These are phyloP conservation scores for Pandemis heparana DNA, from an alignment of 2,888 invertebrate species.

Conservation along the genomic window DNA sequence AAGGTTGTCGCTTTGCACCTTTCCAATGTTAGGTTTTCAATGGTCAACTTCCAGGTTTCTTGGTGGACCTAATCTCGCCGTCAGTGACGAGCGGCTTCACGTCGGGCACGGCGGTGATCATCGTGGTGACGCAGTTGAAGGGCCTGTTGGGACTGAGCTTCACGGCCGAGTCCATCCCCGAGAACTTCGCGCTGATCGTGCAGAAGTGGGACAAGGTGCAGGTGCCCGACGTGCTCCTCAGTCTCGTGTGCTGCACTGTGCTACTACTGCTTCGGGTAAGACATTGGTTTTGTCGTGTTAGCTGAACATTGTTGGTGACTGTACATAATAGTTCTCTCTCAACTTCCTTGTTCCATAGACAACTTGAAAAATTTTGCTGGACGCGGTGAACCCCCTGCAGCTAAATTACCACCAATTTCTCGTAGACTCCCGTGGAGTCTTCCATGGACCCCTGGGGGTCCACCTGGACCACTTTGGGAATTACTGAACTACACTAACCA, in stretches of 20 bases:
- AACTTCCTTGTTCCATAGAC: too few species aligned
- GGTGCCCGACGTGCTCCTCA: slow-evolving; percentile 88
- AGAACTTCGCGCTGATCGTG: slow-evolving; percentile 83
- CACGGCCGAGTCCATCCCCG: slow-evolving; percentile 88
- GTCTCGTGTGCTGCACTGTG: slow-evolving; percentile 87
- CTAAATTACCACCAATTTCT: too few species aligned
- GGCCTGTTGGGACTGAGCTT: slow-evolving; percentile 90
- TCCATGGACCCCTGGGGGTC: too few species aligned
- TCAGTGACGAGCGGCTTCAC: slow-evolving; percentile 95
- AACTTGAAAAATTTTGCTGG: too few species aligned
- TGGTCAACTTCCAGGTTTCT: slow-evolving; percentile 87
- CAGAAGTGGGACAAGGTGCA: slow-evolving; percentile 80
- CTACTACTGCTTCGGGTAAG: slow-evolving; percentile 89
- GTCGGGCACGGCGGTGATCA: slow-evolving; percentile 92
- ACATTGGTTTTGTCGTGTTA: slow-evolving; percentile 21
- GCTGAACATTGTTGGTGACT: too few species aligned
- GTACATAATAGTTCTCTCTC: too few species aligned
- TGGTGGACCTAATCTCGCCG: slow-evolving; percentile 93
- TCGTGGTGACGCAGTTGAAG: slow-evolving; percentile 90
- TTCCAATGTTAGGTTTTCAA: not conserved
- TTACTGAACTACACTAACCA: too few species aligned
- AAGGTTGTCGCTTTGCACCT: not conserved
- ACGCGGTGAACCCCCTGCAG: too few species aligned
- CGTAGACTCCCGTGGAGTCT: too few species aligned
- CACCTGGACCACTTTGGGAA: too few species aligned